These are phyloP conservation scores for Euphydryas editha DNA, from an alignment of 2,888 invertebrate genomes.

Conservation along the genomic window DNA sequence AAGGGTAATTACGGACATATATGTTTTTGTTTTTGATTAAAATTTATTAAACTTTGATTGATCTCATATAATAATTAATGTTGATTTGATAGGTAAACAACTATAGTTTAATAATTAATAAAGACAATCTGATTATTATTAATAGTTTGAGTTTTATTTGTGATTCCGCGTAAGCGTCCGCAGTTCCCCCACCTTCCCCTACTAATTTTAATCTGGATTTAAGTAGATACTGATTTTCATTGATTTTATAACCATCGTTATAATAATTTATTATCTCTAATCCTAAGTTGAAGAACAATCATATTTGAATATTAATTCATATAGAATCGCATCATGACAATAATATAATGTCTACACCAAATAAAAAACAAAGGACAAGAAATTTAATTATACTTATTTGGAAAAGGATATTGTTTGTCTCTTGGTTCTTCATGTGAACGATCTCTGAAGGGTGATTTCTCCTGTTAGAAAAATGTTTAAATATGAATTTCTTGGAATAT, in stretches of 20 bases:
- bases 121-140: no score
- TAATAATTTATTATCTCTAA: no score
- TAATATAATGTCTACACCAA: background rate
- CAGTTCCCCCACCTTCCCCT: background rate
- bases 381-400: conserved; percentile 31
- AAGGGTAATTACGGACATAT: background rate
- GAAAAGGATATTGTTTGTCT: conserved; percentile 94
- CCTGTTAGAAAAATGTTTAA: conserved; percentile 73
- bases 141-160: no score
- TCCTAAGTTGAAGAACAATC: no score
- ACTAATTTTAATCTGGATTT: background rate
- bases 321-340: background rate
- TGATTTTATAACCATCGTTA: no score
- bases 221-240: no score
- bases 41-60: background rate
- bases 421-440: conserved; percentile 90
- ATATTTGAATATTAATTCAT: background rate
- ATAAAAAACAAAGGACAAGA: background rate
- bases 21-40: conserved; percentile 2
- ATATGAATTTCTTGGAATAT: background rate
- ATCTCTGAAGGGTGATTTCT: conserved; percentile 91
- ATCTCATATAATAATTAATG: conserved; percentile 3
- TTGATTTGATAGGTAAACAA: no score
- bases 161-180: background rate
- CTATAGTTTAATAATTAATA: no score